Conservation (phyloP, 2,113 vertebrate species). For the Proterorhinus semilunaris region DNA sequence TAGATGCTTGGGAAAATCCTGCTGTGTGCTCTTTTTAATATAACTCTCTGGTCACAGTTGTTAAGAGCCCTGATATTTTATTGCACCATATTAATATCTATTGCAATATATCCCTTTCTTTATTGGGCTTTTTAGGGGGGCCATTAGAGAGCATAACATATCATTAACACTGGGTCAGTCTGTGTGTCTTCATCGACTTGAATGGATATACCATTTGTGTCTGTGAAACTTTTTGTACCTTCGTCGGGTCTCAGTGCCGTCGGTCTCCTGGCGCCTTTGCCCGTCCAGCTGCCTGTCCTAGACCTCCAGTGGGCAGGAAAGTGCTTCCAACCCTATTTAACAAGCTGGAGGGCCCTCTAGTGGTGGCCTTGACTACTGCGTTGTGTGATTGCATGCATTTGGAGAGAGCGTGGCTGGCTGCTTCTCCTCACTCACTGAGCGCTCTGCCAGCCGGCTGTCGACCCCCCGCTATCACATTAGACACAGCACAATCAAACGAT, state of each 20-base stretch:
- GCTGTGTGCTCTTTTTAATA: conserved; percentile 13
- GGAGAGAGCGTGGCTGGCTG: conserved; percentile 13
- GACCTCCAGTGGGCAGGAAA: conserved; percentile 22
- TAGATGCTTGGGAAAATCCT: conserved; percentile 31
- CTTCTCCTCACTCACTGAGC: conserved; percentile 14
- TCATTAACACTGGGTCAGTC: conserved; percentile 48
- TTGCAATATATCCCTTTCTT: conserved; percentile 36
- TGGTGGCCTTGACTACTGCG: conserved; percentile 35
- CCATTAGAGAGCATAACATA: conserved; percentile 32
- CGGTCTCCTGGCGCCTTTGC: conserved; percentile 41
- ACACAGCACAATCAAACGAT: conserved; percentile 31
- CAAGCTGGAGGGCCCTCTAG: conserved; percentile 77
- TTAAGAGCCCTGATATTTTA: conserved; percentile 30
- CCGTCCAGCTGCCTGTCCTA: conserved; percentile 49
- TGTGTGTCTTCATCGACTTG: conserved; percentile 50
- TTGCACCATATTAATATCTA: conserved; percentile 35
- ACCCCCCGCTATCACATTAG: conserved; percentile 35
- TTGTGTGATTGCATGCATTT: background rate
- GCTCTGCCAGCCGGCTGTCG: conserved; percentile 40
- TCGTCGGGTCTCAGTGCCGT: conserved; percentile 47
- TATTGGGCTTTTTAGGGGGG: conserved; percentile 27
- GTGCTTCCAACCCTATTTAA: conserved; percentile 46
- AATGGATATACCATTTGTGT: conserved; percentile 40
- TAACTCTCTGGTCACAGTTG: conserved; percentile 28
- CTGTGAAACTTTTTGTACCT: conserved; percentile 53